Percentiles rank a stretch among this genome's conserved stretches.
Conservation (phyloP, 1,140 invertebrate species). For the Plutomurus gul region DNA sequence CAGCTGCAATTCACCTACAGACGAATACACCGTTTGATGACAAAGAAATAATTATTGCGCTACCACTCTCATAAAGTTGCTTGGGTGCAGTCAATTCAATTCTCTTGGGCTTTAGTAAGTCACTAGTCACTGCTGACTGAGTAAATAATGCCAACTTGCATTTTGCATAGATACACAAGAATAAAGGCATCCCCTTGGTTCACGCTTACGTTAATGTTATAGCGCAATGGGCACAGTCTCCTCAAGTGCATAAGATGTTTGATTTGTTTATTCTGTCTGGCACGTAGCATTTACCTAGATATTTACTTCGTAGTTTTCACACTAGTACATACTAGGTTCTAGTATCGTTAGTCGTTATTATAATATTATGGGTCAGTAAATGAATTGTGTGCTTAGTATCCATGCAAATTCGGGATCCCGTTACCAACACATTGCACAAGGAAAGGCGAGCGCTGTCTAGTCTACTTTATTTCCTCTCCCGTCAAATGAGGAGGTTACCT, state of each 20-base stretch:
- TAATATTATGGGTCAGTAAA: not conserved
- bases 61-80: not conserved
- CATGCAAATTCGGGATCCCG: conserved; percentile 12
- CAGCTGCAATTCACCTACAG: not conserved
- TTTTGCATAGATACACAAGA: not conserved
- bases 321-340: too few relatives aligned
- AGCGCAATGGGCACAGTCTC: not conserved
- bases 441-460: not conserved
- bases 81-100: not conserved
- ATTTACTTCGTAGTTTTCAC: too few relatives aligned
- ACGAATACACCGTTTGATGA: conserved; percentile 24
- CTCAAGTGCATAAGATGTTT: not conserved
- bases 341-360: too few relatives aligned
- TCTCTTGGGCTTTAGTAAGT: not conserved
- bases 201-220: not conserved
- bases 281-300: not conserved
- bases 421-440: not conserved
- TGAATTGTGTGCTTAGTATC: not conserved
- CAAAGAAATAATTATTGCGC: not conserved
- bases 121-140: not conserved
- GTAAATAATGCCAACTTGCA: not conserved
- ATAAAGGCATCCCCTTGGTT: too few relatives aligned
- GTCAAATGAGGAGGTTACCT: not conserved
- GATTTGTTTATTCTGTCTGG: not conserved
- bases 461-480: conserved; percentile 7